A percentile compares a stretch with the other conserved stretches of the same genome.
These are phyloP conservation scores for Astatoreochromis straeleni DNA, from an alignment of 2,113 vertebrate genomes.

Conservation along the genomic window DNA sequence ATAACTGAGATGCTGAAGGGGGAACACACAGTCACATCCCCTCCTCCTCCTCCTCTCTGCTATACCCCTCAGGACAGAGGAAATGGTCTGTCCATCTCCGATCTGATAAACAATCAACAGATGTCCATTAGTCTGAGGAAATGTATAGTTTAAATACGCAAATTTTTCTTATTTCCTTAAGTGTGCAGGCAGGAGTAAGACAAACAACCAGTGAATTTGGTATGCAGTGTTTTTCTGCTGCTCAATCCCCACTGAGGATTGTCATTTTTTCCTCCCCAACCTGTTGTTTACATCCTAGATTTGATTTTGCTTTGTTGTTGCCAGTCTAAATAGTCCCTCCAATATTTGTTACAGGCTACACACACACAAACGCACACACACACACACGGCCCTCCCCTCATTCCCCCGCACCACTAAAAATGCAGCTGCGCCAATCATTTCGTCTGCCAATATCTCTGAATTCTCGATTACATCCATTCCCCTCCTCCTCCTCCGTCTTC, in stretches of 20 bases:
- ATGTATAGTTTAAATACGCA: neutral
- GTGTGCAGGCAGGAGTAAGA: neutral
- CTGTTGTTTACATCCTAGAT: constrained; percentile 40
- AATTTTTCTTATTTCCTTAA: neutral
- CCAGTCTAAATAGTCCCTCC: neutral
- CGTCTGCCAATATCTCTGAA: constrained; percentile 53
- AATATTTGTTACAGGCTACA: constrained; percentile 15
- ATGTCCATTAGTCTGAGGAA: neutral
- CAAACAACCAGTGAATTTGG: neutral
- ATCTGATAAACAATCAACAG: constrained; percentile 28
- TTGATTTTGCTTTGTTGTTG: constrained; percentile 30
- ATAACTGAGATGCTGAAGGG: constrained; percentile 42
- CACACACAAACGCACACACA: neutral
- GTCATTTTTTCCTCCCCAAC: neutral
- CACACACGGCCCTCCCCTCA: neutral
- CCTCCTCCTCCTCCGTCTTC: neutral
- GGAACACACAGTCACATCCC: neutral
- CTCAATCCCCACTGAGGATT: neutral
- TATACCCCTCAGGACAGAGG: neutral
- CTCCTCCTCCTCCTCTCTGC: neutral
- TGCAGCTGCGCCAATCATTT: constrained; percentile 45
- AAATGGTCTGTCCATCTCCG: constrained; percentile 20
- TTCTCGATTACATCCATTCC: constrained; percentile 42
- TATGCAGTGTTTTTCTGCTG: constrained; percentile 14
- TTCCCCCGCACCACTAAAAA: constrained; percentile 13